Percentiles rank a stretch among this genome's conserved stretches.
These are phyloP conservation scores for Syngnathus rostellatus DNA, from an alignment of 2,797 vertebrate species.

Conservation along the genomic window DNA sequence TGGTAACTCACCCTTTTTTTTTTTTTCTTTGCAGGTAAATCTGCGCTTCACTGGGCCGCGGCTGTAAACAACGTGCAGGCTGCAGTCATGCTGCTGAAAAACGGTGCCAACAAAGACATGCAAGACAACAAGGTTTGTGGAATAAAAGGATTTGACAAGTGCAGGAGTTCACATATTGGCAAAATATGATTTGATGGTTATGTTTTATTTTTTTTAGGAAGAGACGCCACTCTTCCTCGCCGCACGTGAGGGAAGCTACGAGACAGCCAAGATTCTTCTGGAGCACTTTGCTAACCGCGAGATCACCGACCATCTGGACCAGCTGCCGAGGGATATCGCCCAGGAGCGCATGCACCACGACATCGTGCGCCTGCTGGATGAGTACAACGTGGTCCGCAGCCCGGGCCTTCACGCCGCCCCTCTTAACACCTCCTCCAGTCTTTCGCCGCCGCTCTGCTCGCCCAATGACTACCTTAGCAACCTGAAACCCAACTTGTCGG, in stretches of 20 bases:
- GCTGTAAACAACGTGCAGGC: conserved; percentile 96
- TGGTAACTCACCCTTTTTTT: conserved; percentile 23
- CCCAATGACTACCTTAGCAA: conserved; percentile 85
- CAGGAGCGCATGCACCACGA: conserved; percentile 98
- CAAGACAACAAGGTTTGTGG: conserved; percentile 90
- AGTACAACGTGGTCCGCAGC: conserved; percentile 89
- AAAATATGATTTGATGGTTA: too few species aligned
- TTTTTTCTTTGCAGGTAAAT: conserved; percentile 76
- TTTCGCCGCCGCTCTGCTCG: conserved; percentile 90
- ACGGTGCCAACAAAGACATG: conserved; percentile 98
- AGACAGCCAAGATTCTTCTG: conserved; percentile 90
- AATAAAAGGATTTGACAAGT: neutral
- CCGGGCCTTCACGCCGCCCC: conserved; percentile 76
- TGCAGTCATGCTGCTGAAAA: conserved; percentile 85
- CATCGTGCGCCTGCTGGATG: conserved; percentile 90
- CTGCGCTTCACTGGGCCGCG: conserved; percentile 94
- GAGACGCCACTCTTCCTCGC: conserved; percentile 95
- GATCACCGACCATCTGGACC: conserved; percentile 97
- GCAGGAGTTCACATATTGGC: neutral
- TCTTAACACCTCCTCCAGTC: conserved; percentile 67
- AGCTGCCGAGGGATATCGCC: conserved; percentile 89
- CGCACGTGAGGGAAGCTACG: conserved; percentile 92
- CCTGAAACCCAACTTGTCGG: conserved; percentile 77
- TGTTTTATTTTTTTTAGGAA: conserved; percentile 67
- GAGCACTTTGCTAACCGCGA: conserved; percentile 96